Base-by-base conservation (phyloP, 2,888 invertebrate species). In the Noctua pronuba region DNA sequence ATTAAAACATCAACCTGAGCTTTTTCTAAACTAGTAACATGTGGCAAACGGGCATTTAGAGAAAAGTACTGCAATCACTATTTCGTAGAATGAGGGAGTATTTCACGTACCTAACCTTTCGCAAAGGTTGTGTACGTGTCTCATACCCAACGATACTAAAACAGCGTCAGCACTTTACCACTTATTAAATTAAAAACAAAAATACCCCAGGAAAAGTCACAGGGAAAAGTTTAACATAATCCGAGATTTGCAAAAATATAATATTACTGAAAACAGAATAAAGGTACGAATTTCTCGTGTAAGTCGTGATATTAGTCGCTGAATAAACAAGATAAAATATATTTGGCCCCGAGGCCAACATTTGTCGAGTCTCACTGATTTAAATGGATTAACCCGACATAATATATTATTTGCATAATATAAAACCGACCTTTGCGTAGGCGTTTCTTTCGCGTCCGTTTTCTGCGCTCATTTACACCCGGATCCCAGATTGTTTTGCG, bases 311-410 rank as follows among this genome's bases (percentile, higher is more conserved):
- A 88, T 88, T 84, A 88, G 87, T 41, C 69, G 70, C 88, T 88
- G 88, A 71, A 69, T 69, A 86, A 88, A 88, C 80, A 82, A 78
- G 88, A 88, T 88, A 89, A 88, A 86, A 89, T 80, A 80, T 75
- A 88, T 86, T 81, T 77, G 55, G 70, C 85, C 76, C 81, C 64
- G 38, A 65, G 79, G 77, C 71, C 68, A 68, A 60, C 69, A 77
- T 79, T 82, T 79, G 86, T 84, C 67, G 77, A 84, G 70, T 74
- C 69, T 79, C 83, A 76, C 82, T 79, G 88, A 86, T 89, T 88
- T 88, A 86, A 88, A 86, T 62, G 75, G 82, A 88, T 84, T 88
- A 84, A 78, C 79, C 77, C 67, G 21, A 81, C 71, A 76, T 80
- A 82, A 89, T 79, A 69, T 76, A 88, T 87, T 89, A 87, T 87